A percentile compares a stretch with the other conserved stretches of the same genome.
phyloP scores from a whole-genome alignment of 2,113 vertebrate genomes.

The Pampusana beccarii region DNA sequence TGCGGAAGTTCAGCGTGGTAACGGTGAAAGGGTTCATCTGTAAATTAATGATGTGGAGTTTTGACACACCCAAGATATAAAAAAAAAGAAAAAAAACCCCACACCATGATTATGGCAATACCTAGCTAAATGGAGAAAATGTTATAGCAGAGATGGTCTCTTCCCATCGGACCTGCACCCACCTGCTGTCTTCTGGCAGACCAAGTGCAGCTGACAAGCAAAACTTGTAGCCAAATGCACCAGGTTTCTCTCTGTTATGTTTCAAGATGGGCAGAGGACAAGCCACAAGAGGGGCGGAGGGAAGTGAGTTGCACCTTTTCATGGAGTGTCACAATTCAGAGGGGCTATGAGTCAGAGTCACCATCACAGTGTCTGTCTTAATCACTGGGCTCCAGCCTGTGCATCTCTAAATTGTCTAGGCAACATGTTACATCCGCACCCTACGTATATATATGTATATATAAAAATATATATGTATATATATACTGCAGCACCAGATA shows the following conservation, averaged over 20 bases:
- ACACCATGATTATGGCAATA: not conserved
- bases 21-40: not conserved
- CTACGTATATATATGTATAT: too few species aligned
- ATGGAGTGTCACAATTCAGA: not conserved
- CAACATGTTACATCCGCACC: rapidly evolving
- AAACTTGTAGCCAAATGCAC: not conserved
- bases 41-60: not conserved
- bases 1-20: not conserved
- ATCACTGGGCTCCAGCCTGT: not conserved
- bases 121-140: not conserved
- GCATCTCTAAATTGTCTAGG: not conserved
- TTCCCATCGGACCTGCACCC: not conserved
- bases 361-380: not conserved
- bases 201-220: not conserved
- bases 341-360: not conserved
- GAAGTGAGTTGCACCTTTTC: not conserved
- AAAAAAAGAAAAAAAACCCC: not conserved
- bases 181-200: not conserved
- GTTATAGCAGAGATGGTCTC: not conserved
- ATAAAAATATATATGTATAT: too few species aligned
- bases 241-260: rapidly evolving
- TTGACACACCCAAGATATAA: not conserved
- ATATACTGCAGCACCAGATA: not conserved
- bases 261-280: not conserved
- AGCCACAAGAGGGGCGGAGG: not conserved